Conservation (phyloP, 2,888 invertebrate species). For the Drosophila nr. medialis region DNA sequence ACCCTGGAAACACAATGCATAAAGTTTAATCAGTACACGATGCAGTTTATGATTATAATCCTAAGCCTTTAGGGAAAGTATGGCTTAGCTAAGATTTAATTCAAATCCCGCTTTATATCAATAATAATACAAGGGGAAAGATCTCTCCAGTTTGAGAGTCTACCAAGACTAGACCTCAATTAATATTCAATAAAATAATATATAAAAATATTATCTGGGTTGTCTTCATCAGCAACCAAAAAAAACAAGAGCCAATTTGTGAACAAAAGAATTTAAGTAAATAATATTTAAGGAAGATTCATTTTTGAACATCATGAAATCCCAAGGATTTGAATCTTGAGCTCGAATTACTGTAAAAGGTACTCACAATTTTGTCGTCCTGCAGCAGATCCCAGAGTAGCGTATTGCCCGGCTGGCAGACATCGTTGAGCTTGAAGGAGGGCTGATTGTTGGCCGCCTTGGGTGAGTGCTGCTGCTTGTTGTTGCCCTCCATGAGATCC, state of each 20-base stretch:
- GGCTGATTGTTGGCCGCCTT: conserved; percentile 69
- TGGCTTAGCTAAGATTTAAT: background rate
- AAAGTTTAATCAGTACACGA: background rate
- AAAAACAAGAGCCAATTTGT: too few species aligned
- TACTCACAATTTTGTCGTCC: conserved; percentile 93
- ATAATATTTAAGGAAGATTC: background rate
- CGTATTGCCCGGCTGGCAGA: conserved; percentile 96
- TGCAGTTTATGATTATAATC: background rate
- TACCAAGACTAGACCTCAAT: background rate
- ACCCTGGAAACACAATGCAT: conserved; percentile 85
- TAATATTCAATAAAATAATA: background rate
- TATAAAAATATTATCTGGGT: background rate
- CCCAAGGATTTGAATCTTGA: background rate
- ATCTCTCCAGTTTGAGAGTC: background rate
- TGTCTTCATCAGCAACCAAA: background rate
- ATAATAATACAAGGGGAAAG: background rate
- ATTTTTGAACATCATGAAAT: background rate
- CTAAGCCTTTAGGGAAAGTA: background rate
- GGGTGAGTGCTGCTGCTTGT: conserved; percentile 58
- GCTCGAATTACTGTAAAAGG: background rate
- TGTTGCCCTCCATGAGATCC: conserved; percentile 66
- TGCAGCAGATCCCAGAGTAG: conserved; percentile 97
- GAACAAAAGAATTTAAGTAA: too few species aligned
- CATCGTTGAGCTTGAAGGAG: conserved; percentile 86
- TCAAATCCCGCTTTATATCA: background rate